Base-by-base conservation (phyloP, 2,888 invertebrate species). In the Mechanitis mazaeus region DNA sequence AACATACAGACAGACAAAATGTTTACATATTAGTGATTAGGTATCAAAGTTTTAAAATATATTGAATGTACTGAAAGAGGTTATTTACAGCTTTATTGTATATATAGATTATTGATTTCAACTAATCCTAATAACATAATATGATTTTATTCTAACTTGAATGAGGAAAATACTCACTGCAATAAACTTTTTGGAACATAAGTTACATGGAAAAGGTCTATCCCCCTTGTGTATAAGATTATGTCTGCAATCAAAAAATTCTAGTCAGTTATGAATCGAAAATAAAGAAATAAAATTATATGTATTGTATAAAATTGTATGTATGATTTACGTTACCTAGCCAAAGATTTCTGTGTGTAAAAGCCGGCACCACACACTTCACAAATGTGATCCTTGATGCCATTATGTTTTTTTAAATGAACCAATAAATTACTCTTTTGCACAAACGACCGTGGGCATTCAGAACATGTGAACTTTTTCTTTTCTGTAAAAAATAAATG, bases 321-420 rank as follows among this genome's bases (percentile, higher is more conserved):
- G 46, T 12, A 33, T 54, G 7, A 50, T 2, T n/a, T 50, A 3
- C 12, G 56, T 67, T 76, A 90, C 91, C 91, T 86, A 64, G 85
- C 83, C 68, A 91, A 80, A 50, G 90, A 90, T 67, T 90, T 90
- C 66, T 86, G 87, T 59, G 87, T 89, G 68, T 88, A 90, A 68
- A 90, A 91, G 2, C 88, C 89, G 46, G 91, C 84, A n/a, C 90
- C 90, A 70, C 90, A 91, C 45, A 91, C 69, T 71, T 90, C 90
- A 70, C 90, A 91, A 66, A 91, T 89, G 46, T 90, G 90, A 70
- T 91, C 91, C 66, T 89, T 90, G 35, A 89, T 72, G 46, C 91
- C 90, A 1, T 83, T 78, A 64, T 91, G 91, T 66, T 88, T 86
- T 71, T 91, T 90, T 38, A 84, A 71, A 62, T 91, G 91, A 4